These are phyloP conservation scores for Caenorhabditis inopinata DNA, from an alignment of 1,140 invertebrate species.

Conservation along the genomic window DNA sequence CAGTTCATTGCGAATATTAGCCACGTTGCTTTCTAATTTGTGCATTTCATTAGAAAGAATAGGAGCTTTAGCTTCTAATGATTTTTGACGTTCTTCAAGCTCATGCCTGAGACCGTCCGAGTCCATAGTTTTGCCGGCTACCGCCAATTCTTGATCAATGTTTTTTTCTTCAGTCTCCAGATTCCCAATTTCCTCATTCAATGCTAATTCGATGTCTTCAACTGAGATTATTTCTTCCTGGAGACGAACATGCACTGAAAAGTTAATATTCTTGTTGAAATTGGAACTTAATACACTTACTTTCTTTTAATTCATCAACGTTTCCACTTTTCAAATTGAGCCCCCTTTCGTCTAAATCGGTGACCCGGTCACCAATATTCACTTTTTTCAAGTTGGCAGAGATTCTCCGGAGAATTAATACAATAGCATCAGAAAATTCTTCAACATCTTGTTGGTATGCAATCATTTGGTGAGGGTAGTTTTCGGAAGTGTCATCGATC, in stretches of 20 bases:
- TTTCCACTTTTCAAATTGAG: constrained; percentile 9
- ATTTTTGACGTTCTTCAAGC: neutral
- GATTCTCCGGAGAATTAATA: neutral
- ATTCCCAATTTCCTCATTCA: constrained; percentile 15
- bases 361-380: neutral
- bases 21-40: neutral
- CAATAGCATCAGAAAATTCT: neutral
- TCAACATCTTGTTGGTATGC: neutral
- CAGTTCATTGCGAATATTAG: neutral
- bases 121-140: neutral
- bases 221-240: neutral
- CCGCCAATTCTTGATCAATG: neutral
- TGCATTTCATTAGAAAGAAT: neutral
- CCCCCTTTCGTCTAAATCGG: constrained; percentile 9
- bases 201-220: neutral
- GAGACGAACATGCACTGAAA: constrained; percentile 25
- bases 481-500: neutral
- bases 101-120: neutral
- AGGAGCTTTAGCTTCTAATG: neutral
- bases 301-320: neutral
- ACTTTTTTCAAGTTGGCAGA: constrained; percentile 23
- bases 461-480: neutral
- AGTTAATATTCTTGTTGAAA: no score
- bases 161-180: neutral
- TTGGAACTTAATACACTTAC: neutral